phyloP scores from a whole-genome alignment of 92 coral and sea anemone species.

The Isaurus tuberculatus region DNA sequence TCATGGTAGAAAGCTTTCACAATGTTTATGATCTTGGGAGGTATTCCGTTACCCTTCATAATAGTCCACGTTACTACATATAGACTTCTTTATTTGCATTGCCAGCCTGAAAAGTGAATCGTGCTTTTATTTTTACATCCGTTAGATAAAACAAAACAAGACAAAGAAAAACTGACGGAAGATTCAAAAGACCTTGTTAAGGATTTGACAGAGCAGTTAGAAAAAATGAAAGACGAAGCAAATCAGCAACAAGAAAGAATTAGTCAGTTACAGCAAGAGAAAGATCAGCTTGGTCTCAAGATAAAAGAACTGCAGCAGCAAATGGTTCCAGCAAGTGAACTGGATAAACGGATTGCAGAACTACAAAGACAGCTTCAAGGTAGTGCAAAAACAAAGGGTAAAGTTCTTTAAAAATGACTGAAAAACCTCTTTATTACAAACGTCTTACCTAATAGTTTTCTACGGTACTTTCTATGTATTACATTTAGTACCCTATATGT shows the following conservation, averaged over 20 bases:
- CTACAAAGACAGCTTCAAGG: conserved; percentile 87
- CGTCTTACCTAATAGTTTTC: background rate
- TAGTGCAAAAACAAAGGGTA: conserved; percentile 12
- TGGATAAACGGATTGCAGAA: conserved; percentile 65
- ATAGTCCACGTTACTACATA: too few species aligned
- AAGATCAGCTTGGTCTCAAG: conserved; percentile 69
- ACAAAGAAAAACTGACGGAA: conserved; percentile 72
- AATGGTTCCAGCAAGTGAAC: conserved; percentile 59
- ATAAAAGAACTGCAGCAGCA: conserved; percentile 73
- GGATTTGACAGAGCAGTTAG: conserved; percentile 78
- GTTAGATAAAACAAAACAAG: conserved; percentile 63
- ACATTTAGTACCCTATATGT: too few species aligned
- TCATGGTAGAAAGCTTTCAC: too few species aligned
- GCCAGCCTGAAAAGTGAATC: background rate
- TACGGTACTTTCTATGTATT: too few species aligned
- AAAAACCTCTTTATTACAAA: background rate
- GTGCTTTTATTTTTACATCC: background rate
- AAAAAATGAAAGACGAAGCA: conserved; percentile 70
- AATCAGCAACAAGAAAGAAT: conserved; percentile 75
- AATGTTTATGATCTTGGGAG: too few species aligned
- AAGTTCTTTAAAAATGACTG: background rate
- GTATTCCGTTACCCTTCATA: too few species aligned
- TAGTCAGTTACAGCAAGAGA: conserved; percentile 78
- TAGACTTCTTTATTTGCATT: background rate
- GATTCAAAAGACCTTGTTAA: conserved; percentile 88